phyloP scores from a whole-genome alignment of 2,888 invertebrate genomes.

The Teleogryllus oceanicus region DNA sequence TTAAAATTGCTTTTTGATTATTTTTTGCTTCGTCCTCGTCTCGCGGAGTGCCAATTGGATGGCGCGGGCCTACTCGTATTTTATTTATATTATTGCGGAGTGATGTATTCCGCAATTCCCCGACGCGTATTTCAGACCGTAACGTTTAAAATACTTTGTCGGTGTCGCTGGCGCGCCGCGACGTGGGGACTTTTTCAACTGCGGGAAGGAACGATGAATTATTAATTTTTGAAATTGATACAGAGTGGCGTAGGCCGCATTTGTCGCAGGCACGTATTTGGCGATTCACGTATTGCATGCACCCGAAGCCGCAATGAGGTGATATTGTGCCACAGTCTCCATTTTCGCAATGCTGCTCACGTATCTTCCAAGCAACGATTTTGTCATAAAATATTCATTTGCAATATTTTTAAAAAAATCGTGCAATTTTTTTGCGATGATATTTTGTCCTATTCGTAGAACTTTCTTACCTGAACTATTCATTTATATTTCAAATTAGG shows the following conservation, averaged over 20 bases:
- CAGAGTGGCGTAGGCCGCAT: background rate
- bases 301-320: no score
- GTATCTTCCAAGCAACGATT: no score
- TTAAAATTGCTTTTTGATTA: constrained; percentile 9
- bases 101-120: background rate
- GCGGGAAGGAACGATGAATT: background rate
- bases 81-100: background rate
- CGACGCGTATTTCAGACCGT: background rate
- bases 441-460: no score
- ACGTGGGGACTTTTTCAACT: background rate
- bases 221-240: background rate
- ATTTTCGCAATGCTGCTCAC: no score
- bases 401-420: no score
- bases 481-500: no score
- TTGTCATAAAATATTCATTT: no score
- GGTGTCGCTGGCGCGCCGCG: background rate
- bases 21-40: background rate
- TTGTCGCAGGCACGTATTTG: background rate
- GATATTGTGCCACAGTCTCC: no score
- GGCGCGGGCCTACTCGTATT: background rate
- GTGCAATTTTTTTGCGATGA: no score
- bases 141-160: background rate
- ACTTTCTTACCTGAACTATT: no score
- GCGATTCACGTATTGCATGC: no score
- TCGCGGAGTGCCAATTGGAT: constrained; percentile 7